Conservation (phyloP, 2,888 invertebrate genomes). For the Brenthis ino region DNA sequence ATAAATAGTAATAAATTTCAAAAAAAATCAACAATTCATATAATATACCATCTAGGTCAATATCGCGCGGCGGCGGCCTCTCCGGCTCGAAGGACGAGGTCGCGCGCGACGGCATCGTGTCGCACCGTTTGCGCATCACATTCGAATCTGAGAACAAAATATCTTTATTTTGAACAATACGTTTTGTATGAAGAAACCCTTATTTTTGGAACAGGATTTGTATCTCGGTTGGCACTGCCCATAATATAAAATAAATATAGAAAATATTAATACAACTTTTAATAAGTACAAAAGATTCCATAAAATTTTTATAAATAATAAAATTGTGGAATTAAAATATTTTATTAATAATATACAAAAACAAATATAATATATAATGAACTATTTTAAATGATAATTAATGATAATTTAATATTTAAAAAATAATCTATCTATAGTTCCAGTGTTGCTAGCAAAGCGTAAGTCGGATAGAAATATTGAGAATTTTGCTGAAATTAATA, state of each 20-base stretch:
- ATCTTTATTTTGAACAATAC: background rate
- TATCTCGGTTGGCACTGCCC: background rate
- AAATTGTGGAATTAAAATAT: no score
- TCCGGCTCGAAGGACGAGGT: conserved; percentile 87
- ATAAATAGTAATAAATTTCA: no score
- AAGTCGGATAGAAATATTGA: background rate
- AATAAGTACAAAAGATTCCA: no score
- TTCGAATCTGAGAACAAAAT: conserved; percentile 63
- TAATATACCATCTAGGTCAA: conserved; percentile 59
- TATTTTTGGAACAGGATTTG: background rate
- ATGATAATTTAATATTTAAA: background rate
- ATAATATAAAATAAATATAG: no score
- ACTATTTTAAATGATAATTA: no score
- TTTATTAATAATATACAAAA: no score
- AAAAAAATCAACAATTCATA: background rate
- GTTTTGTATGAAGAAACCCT: background rate
- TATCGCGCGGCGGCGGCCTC: conserved; percentile 68
- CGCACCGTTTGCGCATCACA: conserved; percentile 86
- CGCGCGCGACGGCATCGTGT: conserved; percentile 90
- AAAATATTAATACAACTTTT: no score
- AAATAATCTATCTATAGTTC: background rate
- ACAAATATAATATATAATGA: no score
- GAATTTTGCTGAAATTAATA: background rate
- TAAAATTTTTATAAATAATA: no score
- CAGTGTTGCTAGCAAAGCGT: background rate